Evolutionary conservation across 2,113 vertebrate species (phyloP).

Genomic region (Hippocampus guttulatus): DNA sequence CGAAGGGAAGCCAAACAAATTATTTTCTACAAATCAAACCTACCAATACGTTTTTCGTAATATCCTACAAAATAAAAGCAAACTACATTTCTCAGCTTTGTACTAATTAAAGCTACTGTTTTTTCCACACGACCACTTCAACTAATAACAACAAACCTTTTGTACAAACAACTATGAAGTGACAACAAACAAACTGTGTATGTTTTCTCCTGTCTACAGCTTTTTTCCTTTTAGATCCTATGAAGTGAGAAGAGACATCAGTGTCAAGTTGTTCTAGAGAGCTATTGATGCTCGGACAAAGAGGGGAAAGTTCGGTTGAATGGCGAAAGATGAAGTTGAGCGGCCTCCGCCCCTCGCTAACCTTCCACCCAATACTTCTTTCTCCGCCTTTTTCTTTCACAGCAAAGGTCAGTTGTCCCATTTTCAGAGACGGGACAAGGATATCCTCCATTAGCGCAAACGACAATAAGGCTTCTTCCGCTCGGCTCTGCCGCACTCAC

Average conservation of each 20-base stretch:
- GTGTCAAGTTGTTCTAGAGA: not conserved
- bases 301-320: slow-evolving; percentile 31
- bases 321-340: slow-evolving; percentile 16
- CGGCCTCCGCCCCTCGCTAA: slow-evolving; percentile 17
- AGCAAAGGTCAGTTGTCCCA: slow-evolving; percentile 41
- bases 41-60: not conserved
- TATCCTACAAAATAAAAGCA: not conserved
- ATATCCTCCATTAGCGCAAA: slow-evolving; percentile 61
- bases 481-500: slow-evolving; percentile 17
- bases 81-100: no score
- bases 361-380: slow-evolving; percentile 30
- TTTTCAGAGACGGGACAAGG: slow-evolving; percentile 54
- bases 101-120: no score
- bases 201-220: no score
- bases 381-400: slow-evolving; percentile 11
- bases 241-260: not conserved
- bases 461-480: slow-evolving; percentile 60
- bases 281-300: slow-evolving; percentile 2
- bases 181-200: no score
- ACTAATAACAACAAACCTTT: no score
- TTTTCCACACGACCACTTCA: no score
- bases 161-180: no score
- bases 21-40: not conserved
- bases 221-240: not conserved
- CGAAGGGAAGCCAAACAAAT: not conserved